A percentile compares a stretch with the other conserved stretches of the same genome.
phyloP scores from a whole-genome alignment of 2,888 invertebrate genomes.

The Acrocyrtus sp. region DNA sequence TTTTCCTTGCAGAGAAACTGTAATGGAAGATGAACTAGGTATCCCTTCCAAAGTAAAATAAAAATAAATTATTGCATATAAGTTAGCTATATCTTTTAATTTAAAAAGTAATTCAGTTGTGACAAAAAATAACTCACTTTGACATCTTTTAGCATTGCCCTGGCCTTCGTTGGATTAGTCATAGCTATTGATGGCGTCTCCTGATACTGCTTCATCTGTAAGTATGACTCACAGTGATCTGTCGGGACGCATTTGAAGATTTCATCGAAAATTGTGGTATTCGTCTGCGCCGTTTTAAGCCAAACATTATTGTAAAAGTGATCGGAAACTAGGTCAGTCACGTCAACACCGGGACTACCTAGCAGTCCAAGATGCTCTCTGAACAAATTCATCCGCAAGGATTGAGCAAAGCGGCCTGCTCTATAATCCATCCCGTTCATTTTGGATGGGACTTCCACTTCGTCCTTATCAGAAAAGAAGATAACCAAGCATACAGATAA shows the following conservation, averaged over 20 bases:
- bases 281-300: slow-evolving; percentile 81
- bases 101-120: background rate
- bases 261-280: slow-evolving; percentile 91
- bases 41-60: slow-evolving; percentile 72
- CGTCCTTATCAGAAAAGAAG: slow-evolving; percentile 78
- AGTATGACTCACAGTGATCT: slow-evolving; percentile 82
- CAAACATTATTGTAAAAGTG: slow-evolving; percentile 87
- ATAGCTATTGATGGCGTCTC: slow-evolving; percentile 78
- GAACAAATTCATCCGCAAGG: slow-evolving; percentile 85
- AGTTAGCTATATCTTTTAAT: background rate
- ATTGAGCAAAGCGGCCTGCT: slow-evolving; percentile 87
- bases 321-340: slow-evolving; percentile 83
- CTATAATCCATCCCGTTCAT: slow-evolving; percentile 86
- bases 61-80: background rate
- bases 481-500: slow-evolving; percentile 13
- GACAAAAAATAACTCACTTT: slow-evolving; percentile 69
- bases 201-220: slow-evolving; percentile 80
- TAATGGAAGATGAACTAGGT: slow-evolving; percentile 88
- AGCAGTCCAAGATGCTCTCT: slow-evolving; percentile 88
- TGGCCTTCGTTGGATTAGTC: slow-evolving; percentile 77
- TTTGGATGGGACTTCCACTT: slow-evolving; percentile 79
- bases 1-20: slow-evolving; percentile 89
- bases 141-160: slow-evolving; percentile 75
- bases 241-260: slow-evolving; percentile 93
- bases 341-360: slow-evolving; percentile 70